Conservation (phyloP, 2,797 vertebrate species). For the Sparus aurata region DNA sequence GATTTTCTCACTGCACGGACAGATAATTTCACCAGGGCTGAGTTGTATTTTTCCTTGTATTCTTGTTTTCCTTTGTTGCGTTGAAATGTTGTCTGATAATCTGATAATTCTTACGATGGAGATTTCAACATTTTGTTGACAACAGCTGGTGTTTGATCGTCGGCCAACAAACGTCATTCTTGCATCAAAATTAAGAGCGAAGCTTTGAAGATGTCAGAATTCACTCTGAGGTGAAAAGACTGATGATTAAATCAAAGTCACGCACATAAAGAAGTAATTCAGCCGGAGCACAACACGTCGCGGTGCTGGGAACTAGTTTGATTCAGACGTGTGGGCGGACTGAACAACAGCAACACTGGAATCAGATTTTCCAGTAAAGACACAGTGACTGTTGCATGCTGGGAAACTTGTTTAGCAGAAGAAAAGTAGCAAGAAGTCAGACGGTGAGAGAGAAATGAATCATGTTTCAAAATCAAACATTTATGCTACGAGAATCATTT, state of each 20-base stretch:
- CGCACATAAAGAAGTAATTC: neutral
- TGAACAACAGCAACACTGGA: neutral
- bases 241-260: neutral
- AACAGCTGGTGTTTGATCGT: neutral
- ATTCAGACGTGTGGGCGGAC: conserved; percentile 1
- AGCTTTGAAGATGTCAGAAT: neutral
- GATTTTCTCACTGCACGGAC: too few species aligned
- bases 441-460: too few species aligned
- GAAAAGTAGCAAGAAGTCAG: too few species aligned
- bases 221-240: neutral
- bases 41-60: too few species aligned
- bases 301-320: neutral
- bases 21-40: too few species aligned
- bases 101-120: neutral
- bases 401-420: neutral
- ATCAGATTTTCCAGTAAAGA: neutral
- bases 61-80: too few species aligned
- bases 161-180: neutral
- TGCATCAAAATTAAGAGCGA: neutral
- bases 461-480: neutral
- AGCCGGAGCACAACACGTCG: neutral
- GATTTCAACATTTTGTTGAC: neutral
- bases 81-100: neutral
- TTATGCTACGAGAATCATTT: too few species aligned
- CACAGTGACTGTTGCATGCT: neutral